Evolutionary conservation across 1,140 invertebrate genomes (phyloP).

Genomic region (Drosophila ananassae): DNA sequence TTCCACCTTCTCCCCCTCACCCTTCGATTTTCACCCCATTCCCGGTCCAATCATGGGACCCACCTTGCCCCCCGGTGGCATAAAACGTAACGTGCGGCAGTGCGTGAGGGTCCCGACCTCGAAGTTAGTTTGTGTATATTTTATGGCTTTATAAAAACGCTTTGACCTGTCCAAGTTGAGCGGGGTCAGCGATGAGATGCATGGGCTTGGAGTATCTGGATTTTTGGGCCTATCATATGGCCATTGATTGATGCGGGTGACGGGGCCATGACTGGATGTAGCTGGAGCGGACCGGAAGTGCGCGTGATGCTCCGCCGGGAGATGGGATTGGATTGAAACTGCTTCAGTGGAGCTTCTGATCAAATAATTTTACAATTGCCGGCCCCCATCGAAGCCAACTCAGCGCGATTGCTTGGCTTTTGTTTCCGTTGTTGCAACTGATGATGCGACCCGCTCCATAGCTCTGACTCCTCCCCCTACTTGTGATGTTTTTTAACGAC

Average conservation of each 20-base stretch:
- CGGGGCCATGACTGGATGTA: slow-evolving; percentile 8
- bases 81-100: slow-evolving; percentile 41
- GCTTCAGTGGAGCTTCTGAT: slow-evolving; percentile 14
- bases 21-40: slow-evolving; percentile 6
- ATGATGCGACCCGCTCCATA: slow-evolving; percentile 5
- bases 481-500: slow-evolving; percentile 52
- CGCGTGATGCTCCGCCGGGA: neutral
- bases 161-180: slow-evolving; percentile 59
- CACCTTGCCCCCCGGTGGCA: neutral
- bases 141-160: slow-evolving; percentile 76
- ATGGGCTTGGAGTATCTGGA: slow-evolving; percentile 47
- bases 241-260: slow-evolving; percentile 61
- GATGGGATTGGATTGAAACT: neutral
- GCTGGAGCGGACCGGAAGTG: neutral
- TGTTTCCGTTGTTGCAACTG: slow-evolving; percentile 36
- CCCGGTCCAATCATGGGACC: neutral
- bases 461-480: neutral
- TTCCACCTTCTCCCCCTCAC: neutral
- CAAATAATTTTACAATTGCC: slow-evolving; percentile 61
- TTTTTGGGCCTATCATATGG: slow-evolving; percentile 63
- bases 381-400: slow-evolving; percentile 49
- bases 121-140: slow-evolving; percentile 64
- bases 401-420: slow-evolving; percentile 44
- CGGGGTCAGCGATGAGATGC: slow-evolving; percentile 58
- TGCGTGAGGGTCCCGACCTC: slow-evolving; percentile 37